Conservation (phyloP, 2,888 invertebrate genomes). For the Mycogona germanica region DNA sequence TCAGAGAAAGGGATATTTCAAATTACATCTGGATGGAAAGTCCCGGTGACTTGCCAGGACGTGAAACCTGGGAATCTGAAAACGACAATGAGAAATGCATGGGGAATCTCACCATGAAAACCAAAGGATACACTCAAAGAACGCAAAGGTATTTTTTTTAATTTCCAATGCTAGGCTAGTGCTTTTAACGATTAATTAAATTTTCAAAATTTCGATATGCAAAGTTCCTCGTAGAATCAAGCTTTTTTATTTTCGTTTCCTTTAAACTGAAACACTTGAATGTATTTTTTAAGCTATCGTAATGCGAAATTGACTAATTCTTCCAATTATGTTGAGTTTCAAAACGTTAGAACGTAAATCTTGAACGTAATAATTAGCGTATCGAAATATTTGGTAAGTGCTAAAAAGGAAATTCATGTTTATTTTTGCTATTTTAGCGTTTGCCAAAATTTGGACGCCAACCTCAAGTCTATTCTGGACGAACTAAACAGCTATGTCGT, state of each 20-base stretch:
- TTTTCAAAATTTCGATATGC: neutral
- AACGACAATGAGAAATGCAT: neutral
- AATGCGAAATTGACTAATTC: too few relatives aligned
- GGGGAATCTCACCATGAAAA: constrained; percentile 12
- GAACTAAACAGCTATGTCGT: constrained; percentile 3
- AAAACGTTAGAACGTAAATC: too few relatives aligned
- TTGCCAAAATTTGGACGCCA: constrained; percentile 3
- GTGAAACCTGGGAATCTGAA: neutral
- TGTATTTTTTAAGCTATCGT: too few relatives aligned
- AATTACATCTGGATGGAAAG: constrained; percentile 9
- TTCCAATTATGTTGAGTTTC: too few relatives aligned
- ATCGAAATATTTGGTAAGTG: too few relatives aligned
- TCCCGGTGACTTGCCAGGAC: constrained; percentile 7
- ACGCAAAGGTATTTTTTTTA: constrained; percentile 9
- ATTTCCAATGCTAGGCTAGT: neutral
- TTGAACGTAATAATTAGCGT: too few relatives aligned
- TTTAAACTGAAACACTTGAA: too few relatives aligned
- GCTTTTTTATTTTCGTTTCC: too few relatives aligned
- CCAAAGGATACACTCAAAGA: constrained; percentile 13
- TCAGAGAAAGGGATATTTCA: constrained; percentile 8
- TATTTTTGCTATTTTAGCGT: constrained; percentile 3
- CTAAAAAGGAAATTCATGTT: too few relatives aligned
- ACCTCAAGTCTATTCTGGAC: constrained; percentile 6
- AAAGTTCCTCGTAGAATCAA: too few relatives aligned
- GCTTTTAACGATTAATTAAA: too few relatives aligned